These are phyloP conservation scores for Amaurobius ferox DNA, from an alignment of 2,888 invertebrate genomes.

Conservation along the genomic window DNA sequence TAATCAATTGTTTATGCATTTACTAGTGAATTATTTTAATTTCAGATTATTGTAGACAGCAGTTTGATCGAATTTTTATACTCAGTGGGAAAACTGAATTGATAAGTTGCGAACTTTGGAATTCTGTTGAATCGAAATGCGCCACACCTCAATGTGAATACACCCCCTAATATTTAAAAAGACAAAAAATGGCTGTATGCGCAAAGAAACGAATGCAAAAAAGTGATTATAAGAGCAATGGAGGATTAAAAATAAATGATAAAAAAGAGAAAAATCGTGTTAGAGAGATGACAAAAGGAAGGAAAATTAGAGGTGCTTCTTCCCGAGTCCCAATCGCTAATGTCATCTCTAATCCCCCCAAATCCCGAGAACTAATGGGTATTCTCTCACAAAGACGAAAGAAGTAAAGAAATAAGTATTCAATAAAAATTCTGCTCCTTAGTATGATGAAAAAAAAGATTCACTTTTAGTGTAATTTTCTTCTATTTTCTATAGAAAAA, in stretches of 20 bases:
- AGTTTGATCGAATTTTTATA: no score
- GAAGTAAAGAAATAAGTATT: slow-evolving; percentile 20
- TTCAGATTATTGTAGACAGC: no score
- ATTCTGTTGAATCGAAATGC: no score
- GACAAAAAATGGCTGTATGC: slow-evolving; percentile 15
- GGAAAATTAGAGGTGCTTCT: slow-evolving; percentile 69
- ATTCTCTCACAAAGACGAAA: slow-evolving; percentile 13
- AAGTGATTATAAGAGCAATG: slow-evolving; percentile 70
- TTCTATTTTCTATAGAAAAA: slow-evolving; percentile 1
- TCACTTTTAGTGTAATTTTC: neutral
- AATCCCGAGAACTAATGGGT: slow-evolving; percentile 65
- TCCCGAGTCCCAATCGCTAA: slow-evolving; percentile 58
- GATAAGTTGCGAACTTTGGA: no score
- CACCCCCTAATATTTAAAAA: slow-evolving; percentile 1
- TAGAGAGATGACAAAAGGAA: slow-evolving; percentile 46
- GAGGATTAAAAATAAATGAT: slow-evolving; percentile 56
- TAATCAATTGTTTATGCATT: no score
- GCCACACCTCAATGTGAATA: slow-evolving; percentile 11
- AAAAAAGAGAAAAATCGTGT: slow-evolving; percentile 17
- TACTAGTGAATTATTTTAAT: no score
- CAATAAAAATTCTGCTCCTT: slow-evolving; percentile 33
- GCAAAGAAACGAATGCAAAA: slow-evolving; percentile 16
- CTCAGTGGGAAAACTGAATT: no score
- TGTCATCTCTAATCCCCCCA: slow-evolving; percentile 70
- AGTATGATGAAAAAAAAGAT: slow-evolving; percentile 7